Percentiles rank a stretch among this genome's conserved stretches.
Evolutionary conservation across 2,113 vertebrate species (phyloP).

Genomic region (Pteruthius melanotis): DNA sequence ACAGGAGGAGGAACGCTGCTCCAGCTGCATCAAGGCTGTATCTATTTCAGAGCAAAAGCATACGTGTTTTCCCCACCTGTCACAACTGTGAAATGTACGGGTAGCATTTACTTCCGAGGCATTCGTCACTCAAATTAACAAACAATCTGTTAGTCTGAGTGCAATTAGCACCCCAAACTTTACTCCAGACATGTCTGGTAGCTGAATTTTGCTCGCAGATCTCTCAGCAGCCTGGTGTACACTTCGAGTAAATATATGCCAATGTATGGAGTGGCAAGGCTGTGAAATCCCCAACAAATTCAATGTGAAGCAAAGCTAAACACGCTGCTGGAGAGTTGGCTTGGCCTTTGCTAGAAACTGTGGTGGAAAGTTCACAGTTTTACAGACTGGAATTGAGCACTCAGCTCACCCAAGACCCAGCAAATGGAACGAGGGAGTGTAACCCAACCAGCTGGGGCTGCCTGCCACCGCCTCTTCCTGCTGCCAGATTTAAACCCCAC

Average conservation of each 20-base stretch:
- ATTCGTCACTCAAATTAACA: constrained; percentile 18
- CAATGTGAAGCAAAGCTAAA: neutral
- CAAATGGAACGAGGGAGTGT: rapidly evolving
- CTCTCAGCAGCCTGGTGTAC: neutral
- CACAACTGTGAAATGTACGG: constrained; percentile 46
- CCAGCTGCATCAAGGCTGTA: neutral
- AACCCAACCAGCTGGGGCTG: neutral
- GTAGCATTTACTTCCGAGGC: constrained; percentile 10
- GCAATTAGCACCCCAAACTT: constrained; percentile 40
- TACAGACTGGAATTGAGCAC: neutral
- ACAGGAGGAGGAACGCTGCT: neutral
- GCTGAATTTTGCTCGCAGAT: neutral
- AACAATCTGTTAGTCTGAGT: constrained; percentile 33
- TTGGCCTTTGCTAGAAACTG: neutral
- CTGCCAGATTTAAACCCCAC: neutral
- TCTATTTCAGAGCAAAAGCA: neutral
- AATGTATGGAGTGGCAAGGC: neutral
- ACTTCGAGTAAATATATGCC: neutral
- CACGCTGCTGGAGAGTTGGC: neutral
- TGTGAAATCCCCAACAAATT: neutral
- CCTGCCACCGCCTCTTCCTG: neutral
- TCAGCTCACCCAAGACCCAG: neutral
- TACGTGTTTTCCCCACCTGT: constrained; percentile 12
- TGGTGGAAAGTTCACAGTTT: neutral
- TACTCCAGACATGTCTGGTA: neutral